A percentile compares a stretch with the other conserved stretches of the same genome.
These are phyloP conservation scores for Nicator chloris DNA, from an alignment of 2,113 vertebrate species.

Conservation along the genomic window DNA sequence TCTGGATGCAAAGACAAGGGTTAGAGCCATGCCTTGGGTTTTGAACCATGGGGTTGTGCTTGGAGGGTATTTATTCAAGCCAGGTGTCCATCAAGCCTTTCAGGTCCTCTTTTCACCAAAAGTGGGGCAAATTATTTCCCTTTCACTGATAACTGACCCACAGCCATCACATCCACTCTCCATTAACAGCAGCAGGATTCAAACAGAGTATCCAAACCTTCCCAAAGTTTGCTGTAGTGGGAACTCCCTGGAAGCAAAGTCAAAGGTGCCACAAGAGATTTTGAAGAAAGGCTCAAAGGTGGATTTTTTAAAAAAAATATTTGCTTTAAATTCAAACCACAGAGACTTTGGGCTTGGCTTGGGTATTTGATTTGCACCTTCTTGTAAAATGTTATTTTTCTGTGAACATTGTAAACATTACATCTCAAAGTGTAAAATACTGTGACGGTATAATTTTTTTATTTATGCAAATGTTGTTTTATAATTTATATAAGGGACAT, in stretches of 20 bases:
- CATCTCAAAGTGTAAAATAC: not conserved
- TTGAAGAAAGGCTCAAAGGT: not conserved
- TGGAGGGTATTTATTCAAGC: not conserved
- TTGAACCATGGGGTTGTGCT: not conserved
- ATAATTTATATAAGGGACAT: conserved; percentile 47
- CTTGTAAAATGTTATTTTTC: not conserved
- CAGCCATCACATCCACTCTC: not conserved
- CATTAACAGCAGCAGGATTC: not conserved
- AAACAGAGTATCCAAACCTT: not conserved
- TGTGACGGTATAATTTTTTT: not conserved
- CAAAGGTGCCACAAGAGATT: not conserved
- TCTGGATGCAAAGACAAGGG: not conserved
- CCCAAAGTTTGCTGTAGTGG: not conserved
- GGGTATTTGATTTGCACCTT: not conserved
- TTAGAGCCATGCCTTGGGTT: not conserved
- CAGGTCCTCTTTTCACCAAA: not conserved
- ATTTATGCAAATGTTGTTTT: conserved; percentile 44
- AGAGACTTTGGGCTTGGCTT: not conserved
- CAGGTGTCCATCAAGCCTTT: not conserved
- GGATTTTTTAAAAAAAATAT: not conserved
- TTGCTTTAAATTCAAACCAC: not conserved
- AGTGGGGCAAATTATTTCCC: not conserved
- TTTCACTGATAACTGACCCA: not conserved
- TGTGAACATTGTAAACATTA: not conserved
- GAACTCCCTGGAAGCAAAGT: not conserved